phyloP scores from a whole-genome alignment of 1,140 invertebrate species.

The Arctopsyche grandis region DNA sequence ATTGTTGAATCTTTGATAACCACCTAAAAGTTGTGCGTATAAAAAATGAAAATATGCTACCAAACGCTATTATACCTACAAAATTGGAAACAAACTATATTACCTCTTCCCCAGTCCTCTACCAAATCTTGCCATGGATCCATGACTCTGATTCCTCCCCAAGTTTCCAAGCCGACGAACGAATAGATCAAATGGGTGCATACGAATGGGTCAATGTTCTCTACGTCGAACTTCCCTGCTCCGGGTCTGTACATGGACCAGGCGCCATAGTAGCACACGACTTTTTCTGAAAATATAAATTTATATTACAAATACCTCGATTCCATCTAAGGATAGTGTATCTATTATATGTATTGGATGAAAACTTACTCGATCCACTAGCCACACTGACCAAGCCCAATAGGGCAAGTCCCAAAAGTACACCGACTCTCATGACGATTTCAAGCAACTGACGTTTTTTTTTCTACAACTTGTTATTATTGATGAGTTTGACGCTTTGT shows the following conservation, averaged over 20 bases:
- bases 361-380: not conserved
- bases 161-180: slow-evolving; percentile 72
- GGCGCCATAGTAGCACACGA: slow-evolving; percentile 78
- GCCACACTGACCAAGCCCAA: not conserved
- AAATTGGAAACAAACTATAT: not conserved
- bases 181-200: slow-evolving; percentile 81
- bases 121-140: slow-evolving; percentile 74
- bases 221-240: slow-evolving; percentile 73
- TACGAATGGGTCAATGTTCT: slow-evolving; percentile 74
- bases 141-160: slow-evolving; percentile 62
- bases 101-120: slow-evolving; percentile 63
- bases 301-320: not conserved
- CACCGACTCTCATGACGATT: not conserved
- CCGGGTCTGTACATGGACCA: slow-evolving; percentile 77
- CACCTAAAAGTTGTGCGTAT: slow-evolving; percentile 47
- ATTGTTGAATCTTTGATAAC: slow-evolving; percentile 60
- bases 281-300: slow-evolving; percentile 59
- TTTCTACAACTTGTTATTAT: not conserved
- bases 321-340: not conserved
- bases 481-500: not conserved
- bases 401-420: not conserved
- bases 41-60: no score
- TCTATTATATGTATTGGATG: not conserved
- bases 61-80: not conserved
- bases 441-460: not conserved